Percentiles rank a stretch among this genome's conserved stretches.
Evolutionary conservation across 2,888 invertebrate genomes (phyloP).

Genomic region (Caenorhabditis sp.): DNA sequence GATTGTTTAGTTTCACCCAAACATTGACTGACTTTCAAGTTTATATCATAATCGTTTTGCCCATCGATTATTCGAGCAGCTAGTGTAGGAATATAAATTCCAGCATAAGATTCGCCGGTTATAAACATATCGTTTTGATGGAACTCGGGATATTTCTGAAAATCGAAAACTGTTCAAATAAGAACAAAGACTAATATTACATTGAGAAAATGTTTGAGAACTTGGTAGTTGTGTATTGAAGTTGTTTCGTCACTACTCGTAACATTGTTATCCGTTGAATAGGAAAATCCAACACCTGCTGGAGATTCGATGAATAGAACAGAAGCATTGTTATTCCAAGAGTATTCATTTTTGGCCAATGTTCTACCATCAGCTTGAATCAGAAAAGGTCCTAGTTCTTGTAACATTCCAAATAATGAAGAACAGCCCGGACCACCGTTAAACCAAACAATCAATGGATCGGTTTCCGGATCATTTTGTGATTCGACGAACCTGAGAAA

Average conservation of each 20-base stretch:
- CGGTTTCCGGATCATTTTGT: conserved; percentile 58
- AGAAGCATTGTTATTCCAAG: conserved; percentile 72
- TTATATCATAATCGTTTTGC: conserved; percentile 65
- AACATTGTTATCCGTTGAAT: conserved; percentile 72
- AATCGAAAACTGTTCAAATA: conserved; percentile 71
- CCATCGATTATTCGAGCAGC: conserved; percentile 71
- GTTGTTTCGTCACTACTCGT: conserved; percentile 70
- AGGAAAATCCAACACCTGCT: conserved; percentile 75
- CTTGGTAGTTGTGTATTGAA: conserved; percentile 73
- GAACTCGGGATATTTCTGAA: conserved; percentile 73
- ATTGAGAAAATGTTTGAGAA: conserved; percentile 74
- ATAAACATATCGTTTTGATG: conserved; percentile 73
- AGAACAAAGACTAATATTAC: background rate
- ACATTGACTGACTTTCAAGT: conserved; percentile 50
- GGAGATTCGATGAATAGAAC: conserved; percentile 75
- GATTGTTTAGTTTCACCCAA: conserved; percentile 38
- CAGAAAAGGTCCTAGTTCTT: conserved; percentile 73
- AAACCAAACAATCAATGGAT: conserved; percentile 69
- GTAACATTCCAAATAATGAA: conserved; percentile 72
- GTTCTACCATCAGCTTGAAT: conserved; percentile 65
- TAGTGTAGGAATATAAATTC: conserved; percentile 74
- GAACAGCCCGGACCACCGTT: conserved; percentile 73
- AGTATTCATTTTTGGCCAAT: conserved; percentile 64
- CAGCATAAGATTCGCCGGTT: conserved; percentile 74
- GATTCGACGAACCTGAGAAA: conserved; percentile 66